These are phyloP conservation scores for Cryptomyrus ogoouensis DNA, from an alignment of 2,113 vertebrate genomes.

Conservation along the genomic window DNA sequence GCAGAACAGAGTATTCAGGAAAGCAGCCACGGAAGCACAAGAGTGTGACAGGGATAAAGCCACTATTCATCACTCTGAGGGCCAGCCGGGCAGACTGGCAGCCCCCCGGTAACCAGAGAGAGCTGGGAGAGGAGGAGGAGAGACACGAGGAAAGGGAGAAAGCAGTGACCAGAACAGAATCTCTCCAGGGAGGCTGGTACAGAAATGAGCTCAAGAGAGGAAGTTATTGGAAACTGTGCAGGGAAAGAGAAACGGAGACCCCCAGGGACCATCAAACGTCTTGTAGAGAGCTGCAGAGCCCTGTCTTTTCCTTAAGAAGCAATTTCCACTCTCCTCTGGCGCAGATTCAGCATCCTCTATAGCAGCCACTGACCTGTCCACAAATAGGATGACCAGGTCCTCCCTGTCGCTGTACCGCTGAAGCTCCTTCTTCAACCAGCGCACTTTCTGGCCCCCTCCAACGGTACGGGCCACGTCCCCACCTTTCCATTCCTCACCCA, in stretches of 20 bases:
- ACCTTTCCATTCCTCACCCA: conserved; percentile 69
- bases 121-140: not conserved
- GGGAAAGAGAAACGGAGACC: not conserved
- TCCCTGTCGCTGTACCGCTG: conserved; percentile 54
- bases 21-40: not conserved
- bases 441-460: conserved; percentile 84
- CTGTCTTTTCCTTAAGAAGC: not conserved
- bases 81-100: not conserved
- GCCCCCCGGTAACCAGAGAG: not conserved
- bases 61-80: not conserved
- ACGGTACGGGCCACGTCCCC: conserved; percentile 68
- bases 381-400: conserved; percentile 72
- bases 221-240: not conserved
- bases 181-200: not conserved
- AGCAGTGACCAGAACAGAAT: not conserved
- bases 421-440: conserved; percentile 81
- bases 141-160: not conserved
- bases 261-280: not conserved
- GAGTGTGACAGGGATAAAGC: conserved; percentile 8
- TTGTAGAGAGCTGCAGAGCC: not conserved
- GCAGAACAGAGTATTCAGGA: not conserved
- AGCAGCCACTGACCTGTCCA: conserved; percentile 69
- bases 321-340: not conserved
- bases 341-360: not conserved
- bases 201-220: not conserved